These are phyloP conservation scores for Laothoe populi DNA, from an alignment of 2,888 invertebrate species.

Conservation along the genomic window DNA sequence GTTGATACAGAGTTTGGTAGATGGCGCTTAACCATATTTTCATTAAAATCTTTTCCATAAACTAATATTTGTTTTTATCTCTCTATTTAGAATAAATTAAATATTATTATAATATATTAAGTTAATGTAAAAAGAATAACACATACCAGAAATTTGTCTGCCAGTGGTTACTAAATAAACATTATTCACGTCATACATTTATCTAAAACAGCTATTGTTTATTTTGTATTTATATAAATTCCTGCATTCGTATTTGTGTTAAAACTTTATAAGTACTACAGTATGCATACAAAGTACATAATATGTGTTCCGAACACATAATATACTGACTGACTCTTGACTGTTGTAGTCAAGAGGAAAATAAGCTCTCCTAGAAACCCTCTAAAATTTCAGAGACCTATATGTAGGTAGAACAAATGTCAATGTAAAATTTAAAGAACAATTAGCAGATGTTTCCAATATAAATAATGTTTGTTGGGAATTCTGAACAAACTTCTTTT, in stretches of 20 bases:
- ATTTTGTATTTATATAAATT: not conserved
- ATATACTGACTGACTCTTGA: no score
- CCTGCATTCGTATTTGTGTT: not conserved
- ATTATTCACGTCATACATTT: not conserved
- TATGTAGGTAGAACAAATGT: no score
- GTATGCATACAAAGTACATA: not conserved
- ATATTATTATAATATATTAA: no score
- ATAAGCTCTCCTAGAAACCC: not conserved
- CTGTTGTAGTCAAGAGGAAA: no score
- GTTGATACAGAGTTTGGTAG: not conserved
- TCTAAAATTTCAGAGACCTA: no score
- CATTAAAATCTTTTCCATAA: not conserved
- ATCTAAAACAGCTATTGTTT: not conserved
- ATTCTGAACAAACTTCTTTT: no score
- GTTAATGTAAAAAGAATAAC: no score
- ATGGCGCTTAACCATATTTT: not conserved
- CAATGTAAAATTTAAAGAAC: no score
- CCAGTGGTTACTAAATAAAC: not conserved
- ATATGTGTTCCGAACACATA: no score
- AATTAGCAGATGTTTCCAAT: no score
- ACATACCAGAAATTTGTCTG: not conserved
- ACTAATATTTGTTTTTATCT: not conserved
- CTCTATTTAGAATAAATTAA: no score
- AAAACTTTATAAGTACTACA: not conserved
- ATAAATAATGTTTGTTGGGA: no score